These are phyloP conservation scores for Heptranchias perlo DNA, from an alignment of 2,113 vertebrate genomes.

Conservation along the genomic window DNA sequence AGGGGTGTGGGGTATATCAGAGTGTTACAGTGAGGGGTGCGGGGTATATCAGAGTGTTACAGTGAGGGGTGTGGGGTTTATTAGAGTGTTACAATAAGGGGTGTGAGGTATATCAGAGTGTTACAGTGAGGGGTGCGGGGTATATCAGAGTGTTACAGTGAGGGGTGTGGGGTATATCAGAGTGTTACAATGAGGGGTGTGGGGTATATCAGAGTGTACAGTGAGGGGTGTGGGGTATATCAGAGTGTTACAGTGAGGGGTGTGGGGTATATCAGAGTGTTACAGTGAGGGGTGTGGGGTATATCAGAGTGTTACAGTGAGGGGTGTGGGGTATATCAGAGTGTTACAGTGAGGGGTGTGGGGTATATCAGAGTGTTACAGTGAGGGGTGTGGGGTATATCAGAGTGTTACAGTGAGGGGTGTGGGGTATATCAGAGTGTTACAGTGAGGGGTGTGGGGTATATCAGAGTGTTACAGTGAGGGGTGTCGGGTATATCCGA, in stretches of 20 bases:
- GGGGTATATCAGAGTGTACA: not conserved
- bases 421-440: not conserved
- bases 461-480: not conserved
- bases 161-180: not conserved
- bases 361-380: not conserved
- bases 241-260: not conserved
- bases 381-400: not conserved
- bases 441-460: not conserved
- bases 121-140: not conserved
- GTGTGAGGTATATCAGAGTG: not conserved
- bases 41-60: not conserved
- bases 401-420: not conserved
- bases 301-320: not conserved
- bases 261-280: not conserved
- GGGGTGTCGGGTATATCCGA: not conserved
- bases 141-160: not conserved
- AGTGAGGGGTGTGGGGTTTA: not conserved
- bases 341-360: not conserved
- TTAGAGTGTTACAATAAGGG: not conserved
- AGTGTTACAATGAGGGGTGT: not conserved
- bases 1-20: no score
- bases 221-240: not conserved
- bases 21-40: no score
- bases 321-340: not conserved
- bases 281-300: not conserved